Evolutionary conservation across 2,113 vertebrate species (phyloP), one percentile per base, ranked within the genome.

Genomic region (Gnathonemus longibarbis): DNA sequence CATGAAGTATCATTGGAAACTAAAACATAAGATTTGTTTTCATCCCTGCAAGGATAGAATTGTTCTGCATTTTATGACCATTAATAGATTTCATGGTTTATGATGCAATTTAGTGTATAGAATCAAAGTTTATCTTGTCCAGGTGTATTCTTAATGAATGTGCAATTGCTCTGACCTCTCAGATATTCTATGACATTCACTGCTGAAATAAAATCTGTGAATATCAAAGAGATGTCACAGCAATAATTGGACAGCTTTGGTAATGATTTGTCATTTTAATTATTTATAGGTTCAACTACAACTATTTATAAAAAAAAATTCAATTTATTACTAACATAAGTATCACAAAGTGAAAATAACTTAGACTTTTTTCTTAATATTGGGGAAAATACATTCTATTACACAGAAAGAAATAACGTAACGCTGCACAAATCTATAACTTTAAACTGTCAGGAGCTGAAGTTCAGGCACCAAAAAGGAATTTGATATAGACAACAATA

Each of bases 71-170:
- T 49, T 50, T 17, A 89, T 84, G 48, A 89, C 49, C 13, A 39
- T 62, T 85, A 24, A 45, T 46, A 52, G 13, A 85, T 85, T 89
- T 62, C 53, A 56, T 85, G 77, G 21, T 52, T 89, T 80, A 85
- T 15, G 21, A 84, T 45, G 17, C 49, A 52, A 83, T 52, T 89
- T 49, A 35, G n/a, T 49, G 31, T 83, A n/a, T 62, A 62, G 56
- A 8, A n/a, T n/a, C 17, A 62, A 11, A 66, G 46, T 49, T 86
- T 50, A 46, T 49, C n/a, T 46, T 84, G 19, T 42, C 39, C 45
- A 48, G 83, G 9, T 42, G 74, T 35, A 80, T 70, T 50, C n/a
- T 86, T 24, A 86, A 19, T 27, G 84, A 86, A 50, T 66, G 49
- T 39, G 56, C 27, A 2, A 84, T n/a, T 50, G 15, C 35, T 89